Evolutionary conservation across 2,113 vertebrate species (phyloP), one percentile per base, ranked within the genome.

Genomic region (Channa argus): DNA sequence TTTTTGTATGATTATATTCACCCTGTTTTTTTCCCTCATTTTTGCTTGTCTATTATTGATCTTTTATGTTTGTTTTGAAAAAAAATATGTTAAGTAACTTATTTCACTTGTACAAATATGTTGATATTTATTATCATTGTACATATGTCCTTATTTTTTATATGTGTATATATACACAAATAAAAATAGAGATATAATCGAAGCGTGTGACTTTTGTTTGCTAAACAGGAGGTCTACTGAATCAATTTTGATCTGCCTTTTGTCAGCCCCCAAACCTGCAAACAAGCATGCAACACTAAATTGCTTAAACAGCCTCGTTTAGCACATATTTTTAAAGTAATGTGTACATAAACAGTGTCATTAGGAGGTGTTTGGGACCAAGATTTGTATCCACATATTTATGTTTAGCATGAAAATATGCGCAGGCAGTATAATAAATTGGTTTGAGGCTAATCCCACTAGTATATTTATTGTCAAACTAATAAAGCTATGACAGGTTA

Each of bases 71-170:
- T 90, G 74, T 91, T 92, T 88, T 90, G 87, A 88, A 90, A 87
- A 70, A 88, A 90, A 87, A 70, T 88, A 86, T 94, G 90, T 93
- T 93, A 81, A 91, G 93, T 95, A 95, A 95, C 91, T 95, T 95
- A 95, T 95, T 95, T 95, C 88, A 89, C 89, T 90, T 94, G 93
- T 95, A 95, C 82, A 94, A 95, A 94, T 86, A 87, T 93, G 89
- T 94, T 84, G 88, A 93, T 95, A 95, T 95, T 95, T 95, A 95
- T 95, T 95, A 93, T 84, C 92, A 94, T 91, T 95, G 94, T 95
- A 95, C 89, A 95, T 95, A 95, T 90, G 87, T 94, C 88, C 93
- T 93, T 94, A 94, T 95, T 95, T 95, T 95, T 95, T 94, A 95
- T 94, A 94, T 94, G 92, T 94, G 93, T 95, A 94, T 90, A 94